Evolutionary conservation across 2,888 invertebrate species (phyloP).

Genomic region (Epistrophella euchroma): DNA sequence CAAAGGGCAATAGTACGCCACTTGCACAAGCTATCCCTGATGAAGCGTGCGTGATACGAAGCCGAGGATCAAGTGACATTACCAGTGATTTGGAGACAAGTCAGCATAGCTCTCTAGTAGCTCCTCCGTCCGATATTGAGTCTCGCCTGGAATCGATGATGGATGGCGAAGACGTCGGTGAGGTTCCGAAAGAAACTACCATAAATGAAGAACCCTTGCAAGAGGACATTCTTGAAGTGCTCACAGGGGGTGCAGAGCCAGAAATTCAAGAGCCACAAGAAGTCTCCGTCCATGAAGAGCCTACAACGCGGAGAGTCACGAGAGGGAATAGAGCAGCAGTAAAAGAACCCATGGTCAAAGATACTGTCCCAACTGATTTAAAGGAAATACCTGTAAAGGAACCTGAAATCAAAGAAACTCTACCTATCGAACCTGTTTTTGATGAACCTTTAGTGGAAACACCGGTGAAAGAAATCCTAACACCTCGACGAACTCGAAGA

Average conservation of each 20-base stretch:
- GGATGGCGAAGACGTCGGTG: slow-evolving; percentile 78
- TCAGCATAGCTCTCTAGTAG: slow-evolving; percentile 83
- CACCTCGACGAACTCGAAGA: slow-evolving; percentile 58
- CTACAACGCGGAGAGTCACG: slow-evolving; percentile 77
- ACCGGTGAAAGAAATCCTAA: slow-evolving; percentile 36
- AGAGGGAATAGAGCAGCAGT: slow-evolving; percentile 78
- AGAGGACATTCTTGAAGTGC: slow-evolving; percentile 82
- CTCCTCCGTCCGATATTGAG: slow-evolving; percentile 83
- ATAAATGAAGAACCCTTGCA: slow-evolving; percentile 79
- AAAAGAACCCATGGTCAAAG: slow-evolving; percentile 38
- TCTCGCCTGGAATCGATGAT: slow-evolving; percentile 83
- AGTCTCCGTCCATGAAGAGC: slow-evolving; percentile 48
- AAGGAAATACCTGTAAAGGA: slow-evolving; percentile 32
- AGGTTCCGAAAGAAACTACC: slow-evolving; percentile 76
- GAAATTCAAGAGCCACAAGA: slow-evolving; percentile 35
- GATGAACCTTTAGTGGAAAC: slow-evolving; percentile 6
- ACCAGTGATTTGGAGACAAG: slow-evolving; percentile 84
- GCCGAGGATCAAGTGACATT: slow-evolving; percentile 83
- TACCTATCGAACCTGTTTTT: background rate
- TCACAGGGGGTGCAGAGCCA: slow-evolving; percentile 78
- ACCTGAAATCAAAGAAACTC: slow-evolving; percentile 24
- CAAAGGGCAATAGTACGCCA: slow-evolving; percentile 83
- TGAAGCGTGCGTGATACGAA: slow-evolving; percentile 83
- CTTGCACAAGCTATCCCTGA: slow-evolving; percentile 81
- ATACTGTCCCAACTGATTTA: background rate